Evolutionary conservation across 2,888 invertebrate species (phyloP).

Genomic region (Noctua janthina): DNA sequence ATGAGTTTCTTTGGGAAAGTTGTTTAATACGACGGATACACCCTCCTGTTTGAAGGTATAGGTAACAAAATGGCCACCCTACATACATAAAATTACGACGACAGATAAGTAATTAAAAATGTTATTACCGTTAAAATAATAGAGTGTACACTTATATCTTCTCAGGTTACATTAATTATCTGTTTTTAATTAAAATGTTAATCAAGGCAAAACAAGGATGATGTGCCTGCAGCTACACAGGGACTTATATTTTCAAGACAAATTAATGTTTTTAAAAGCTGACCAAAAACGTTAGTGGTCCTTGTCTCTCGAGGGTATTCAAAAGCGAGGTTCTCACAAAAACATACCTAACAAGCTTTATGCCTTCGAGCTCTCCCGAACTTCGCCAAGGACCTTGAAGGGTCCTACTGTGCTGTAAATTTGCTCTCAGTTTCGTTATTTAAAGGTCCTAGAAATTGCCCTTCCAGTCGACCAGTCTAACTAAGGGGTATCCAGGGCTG

Average conservation of each 20-base stretch:
- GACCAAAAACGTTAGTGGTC: background rate
- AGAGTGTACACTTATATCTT: no score
- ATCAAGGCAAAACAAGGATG: constrained; percentile 17
- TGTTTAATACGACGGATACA: no score
- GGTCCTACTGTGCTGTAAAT: background rate
- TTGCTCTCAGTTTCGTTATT: background rate
- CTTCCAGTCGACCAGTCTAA: background rate
- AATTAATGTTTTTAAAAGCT: constrained; percentile 3
- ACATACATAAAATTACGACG: no score
- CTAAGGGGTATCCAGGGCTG: background rate
- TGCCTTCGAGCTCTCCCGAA: background rate
- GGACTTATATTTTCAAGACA: constrained; percentile 1
- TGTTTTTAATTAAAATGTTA: background rate
- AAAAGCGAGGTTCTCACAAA: background rate
- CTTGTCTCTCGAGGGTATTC: constrained; percentile 5
- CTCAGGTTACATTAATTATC: background rate
- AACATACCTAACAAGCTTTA: background rate
- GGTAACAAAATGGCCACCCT: background rate
- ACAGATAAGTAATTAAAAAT: background rate
- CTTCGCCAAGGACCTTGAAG: background rate
- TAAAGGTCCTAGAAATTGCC: background rate
- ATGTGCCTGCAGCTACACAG: background rate
- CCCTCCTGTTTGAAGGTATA: no score
- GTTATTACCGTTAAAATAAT: background rate
- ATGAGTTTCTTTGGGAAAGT: no score